phyloP scores from a whole-genome alignment of 2,888 invertebrate species.

The Autographa pulchrina region DNA sequence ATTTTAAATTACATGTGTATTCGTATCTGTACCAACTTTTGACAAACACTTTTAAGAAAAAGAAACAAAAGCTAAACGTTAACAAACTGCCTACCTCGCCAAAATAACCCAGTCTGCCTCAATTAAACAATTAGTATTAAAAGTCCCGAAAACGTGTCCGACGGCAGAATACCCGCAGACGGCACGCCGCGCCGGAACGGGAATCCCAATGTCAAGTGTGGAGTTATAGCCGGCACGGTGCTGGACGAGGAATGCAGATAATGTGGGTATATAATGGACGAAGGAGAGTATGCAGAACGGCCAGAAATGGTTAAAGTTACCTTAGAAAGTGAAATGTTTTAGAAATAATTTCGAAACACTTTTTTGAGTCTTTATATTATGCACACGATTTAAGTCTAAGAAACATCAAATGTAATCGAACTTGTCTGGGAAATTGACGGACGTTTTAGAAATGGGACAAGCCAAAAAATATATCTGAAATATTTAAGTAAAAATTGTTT shows the following conservation, averaged over 20 bases:
- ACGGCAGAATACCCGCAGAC: conserved; percentile 40
- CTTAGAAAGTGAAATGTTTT: background rate
- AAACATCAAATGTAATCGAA: no score
- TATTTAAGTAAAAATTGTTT: no score
- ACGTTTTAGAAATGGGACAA: no score
- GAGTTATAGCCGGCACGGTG: conserved; percentile 30
- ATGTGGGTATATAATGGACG: background rate
- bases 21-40: no score
- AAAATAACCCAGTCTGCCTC: background rate
- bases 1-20: no score
- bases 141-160: conserved; percentile 22
- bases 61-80: background rate
- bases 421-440: no score
- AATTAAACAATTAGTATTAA: conserved; percentile 15
- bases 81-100: background rate
- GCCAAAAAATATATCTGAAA: no score
- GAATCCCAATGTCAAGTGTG: conserved; percentile 45
- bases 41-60: no score
- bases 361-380: no score
- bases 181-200: conserved; percentile 20
- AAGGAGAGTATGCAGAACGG: background rate
- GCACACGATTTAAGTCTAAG: no score
- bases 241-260: background rate
- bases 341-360: no score
- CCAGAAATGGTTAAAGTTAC: background rate